A percentile compares a stretch with the other conserved stretches of the same genome.
phyloP scores from a whole-genome alignment of 2,113 vertebrate genomes.

The Okapia johnstoni region DNA sequence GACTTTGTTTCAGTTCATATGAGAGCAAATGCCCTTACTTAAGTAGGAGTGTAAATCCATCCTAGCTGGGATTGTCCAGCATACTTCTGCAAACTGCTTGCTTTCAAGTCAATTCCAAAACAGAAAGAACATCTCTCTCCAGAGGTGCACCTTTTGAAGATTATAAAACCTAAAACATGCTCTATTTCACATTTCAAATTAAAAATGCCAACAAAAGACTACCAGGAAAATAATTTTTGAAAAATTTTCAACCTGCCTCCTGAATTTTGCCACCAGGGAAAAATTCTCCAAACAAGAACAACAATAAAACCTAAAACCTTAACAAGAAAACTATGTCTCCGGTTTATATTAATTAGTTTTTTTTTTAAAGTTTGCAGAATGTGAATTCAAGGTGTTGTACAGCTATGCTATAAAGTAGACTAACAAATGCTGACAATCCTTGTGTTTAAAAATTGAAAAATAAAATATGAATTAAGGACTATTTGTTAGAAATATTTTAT shows the following conservation, averaged over 20 bases:
- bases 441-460: slow-evolving; percentile 34
- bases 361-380: slow-evolving; percentile 16
- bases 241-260: background rate
- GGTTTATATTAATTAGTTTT: slow-evolving; percentile 38
- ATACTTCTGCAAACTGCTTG: background rate
- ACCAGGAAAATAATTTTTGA: slow-evolving; percentile 37
- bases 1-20: slow-evolving; percentile 42
- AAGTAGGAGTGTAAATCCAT: background rate
- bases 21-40: slow-evolving; percentile 26
- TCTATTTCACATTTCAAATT: slow-evolving; percentile 19
- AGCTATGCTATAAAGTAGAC: background rate
- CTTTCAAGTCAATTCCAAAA: slow-evolving; percentile 10
- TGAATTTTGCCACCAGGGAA: background rate
- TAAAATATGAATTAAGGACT: slow-evolving; percentile 34
- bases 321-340: slow-evolving; percentile 21
- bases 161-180: slow-evolving; percentile 12
- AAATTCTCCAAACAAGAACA: background rate
- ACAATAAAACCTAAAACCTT: background rate
- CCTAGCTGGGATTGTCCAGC: background rate
- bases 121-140: background rate
- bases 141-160: slow-evolving; percentile 20
- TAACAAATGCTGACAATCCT: slow-evolving; percentile 37
- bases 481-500: slow-evolving; percentile 43
- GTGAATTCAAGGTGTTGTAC: slow-evolving; percentile 22
- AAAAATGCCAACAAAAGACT: slow-evolving; percentile 15